phyloP scores from a whole-genome alignment of 2,888 invertebrate genomes.

The Catocala fraxini region DNA sequence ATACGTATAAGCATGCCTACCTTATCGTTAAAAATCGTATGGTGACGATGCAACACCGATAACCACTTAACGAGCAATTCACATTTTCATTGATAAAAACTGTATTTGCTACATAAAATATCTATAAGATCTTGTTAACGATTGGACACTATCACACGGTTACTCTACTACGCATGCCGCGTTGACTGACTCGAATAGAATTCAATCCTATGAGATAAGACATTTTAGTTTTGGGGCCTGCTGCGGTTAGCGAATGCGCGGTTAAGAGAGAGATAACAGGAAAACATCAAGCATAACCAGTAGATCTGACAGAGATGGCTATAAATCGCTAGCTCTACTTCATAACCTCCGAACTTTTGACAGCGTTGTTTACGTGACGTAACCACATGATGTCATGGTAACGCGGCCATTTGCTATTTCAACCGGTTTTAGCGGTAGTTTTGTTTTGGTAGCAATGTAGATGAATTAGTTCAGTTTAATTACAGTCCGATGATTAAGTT shows the following conservation, averaged over 20 bases:
- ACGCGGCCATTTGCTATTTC: constrained; percentile 54
- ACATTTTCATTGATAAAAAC: constrained; percentile 70
- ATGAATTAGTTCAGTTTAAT: not conserved
- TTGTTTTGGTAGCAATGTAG: constrained; percentile 30
- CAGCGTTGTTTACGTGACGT: constrained; percentile 72
- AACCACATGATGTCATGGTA: constrained; percentile 81
- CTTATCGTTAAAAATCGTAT: constrained; percentile 49
- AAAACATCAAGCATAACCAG: constrained; percentile 53
- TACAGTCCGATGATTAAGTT: not conserved
- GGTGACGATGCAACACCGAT: constrained; percentile 35
- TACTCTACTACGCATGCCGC: constrained; percentile 55
- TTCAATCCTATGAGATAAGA: constrained; percentile 54
- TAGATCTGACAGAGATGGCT: constrained; percentile 57
- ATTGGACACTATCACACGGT: constrained; percentile 43
- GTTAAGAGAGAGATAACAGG: constrained; percentile 61
- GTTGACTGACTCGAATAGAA: constrained; percentile 64
- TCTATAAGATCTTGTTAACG: constrained; percentile 26
- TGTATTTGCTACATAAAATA: constrained; percentile 30
- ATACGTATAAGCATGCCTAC: constrained; percentile 37
- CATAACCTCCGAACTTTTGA: constrained; percentile 42
- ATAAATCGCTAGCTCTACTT: constrained; percentile 41
- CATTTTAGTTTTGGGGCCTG: constrained; percentile 49
- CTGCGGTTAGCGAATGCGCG: constrained; percentile 36
- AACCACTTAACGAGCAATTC: constrained; percentile 43
- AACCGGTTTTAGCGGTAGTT: constrained; percentile 47